Base-by-base conservation (phyloP, 2,888 invertebrate genomes). In the Zele albiditarsus region DNA sequence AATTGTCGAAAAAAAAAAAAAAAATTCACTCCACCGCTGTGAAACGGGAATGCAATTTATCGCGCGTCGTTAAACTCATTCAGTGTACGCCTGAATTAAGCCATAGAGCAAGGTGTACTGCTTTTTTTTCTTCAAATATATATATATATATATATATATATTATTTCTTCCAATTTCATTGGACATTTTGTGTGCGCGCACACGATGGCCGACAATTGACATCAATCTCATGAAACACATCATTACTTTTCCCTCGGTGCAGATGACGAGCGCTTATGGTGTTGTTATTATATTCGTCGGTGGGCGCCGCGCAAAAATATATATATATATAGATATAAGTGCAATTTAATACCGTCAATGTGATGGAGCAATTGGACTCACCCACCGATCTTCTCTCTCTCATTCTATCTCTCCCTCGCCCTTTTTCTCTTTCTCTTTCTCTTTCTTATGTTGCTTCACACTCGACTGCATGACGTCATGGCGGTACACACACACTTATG, bases 391-490 rank as follows among this genome's bases (percentile, higher is more conserved):
- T 14, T 63, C 63, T 46, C 58, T 68, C 68, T 60, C 67, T 67
- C 60, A 46, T 60, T 67, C n/a, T 10, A 8, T 67, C 20, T 63
- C 33, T 63, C 23, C 12, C 33, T 58, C 23, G 16, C 28, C 53
- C 3, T 58, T 14, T 53, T 23, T 60, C 20, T 70, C 62, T 58
- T 25, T n/a, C 49, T 70, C 60, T 58, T 42, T 71, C 16, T 75
- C 65, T 71, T 60, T 63, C 65, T 66, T 73, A 76, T 77, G 70
- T 82, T 81, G 81, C 81, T 73, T 80, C 81, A 82, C 72, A 82
- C 72, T 74, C 77, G 76, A 82, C 78, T 68, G 75, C 77, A 78
- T 85, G 84, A 85, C 83, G 84, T 85, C 84, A 85, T 79, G 73
- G 42, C 53, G 20, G 20, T 53, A 53, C 53, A 57, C 65, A 78